Evolutionary conservation across 2,888 invertebrate species (phyloP), one percentile per base, ranked within the genome.

Genomic region (Drosophila anceps): DNA sequence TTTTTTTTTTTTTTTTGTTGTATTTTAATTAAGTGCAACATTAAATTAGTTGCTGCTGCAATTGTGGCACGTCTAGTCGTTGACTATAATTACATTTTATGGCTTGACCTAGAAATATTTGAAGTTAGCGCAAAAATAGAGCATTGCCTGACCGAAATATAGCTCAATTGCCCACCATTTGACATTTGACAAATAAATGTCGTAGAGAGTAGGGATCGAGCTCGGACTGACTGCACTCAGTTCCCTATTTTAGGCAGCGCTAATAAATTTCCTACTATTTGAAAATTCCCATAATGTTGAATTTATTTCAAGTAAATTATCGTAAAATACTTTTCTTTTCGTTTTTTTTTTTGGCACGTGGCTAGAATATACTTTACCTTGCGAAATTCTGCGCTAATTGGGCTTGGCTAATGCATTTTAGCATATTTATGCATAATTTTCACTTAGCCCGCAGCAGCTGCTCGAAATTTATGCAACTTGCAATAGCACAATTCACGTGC

Each of bases 11-110:
- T 80, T 71, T 51, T 67, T n/a, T n/a, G n/a, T n/a, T n/a, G n/a
- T n/a, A n/a, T 76, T 90, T 90, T 90, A 90, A 89, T 89, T 89
- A 88, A 87, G 90, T 88, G 86, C 90, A 85, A 84, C 84, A 88
- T 85, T 90, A 88, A 87, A 90, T 90, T 83, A 88, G 83, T 90
- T 81, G 72, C 50, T 70, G 79, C 57, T 39, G 33, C 67, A 35
- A 63, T 68, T 57, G 63, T 39, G 64, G 12, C 44, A 29, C 65
- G 48, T 77, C 73, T 76, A 76, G 76, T 80, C 72, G 54, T 31
- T 57, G 20, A 72, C 89, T 84, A 77, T 73, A 88, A 83, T 83
- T 88, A 77, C 74, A 69, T 76, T 81, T 76, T 81, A 73, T 81
- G 67, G 72, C 66, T 90, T 90, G 90, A 90, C 87, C 90, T 90